phyloP scores from a whole-genome alignment of 53 echinoderm and acorn worm species.

The Echinometra lucunter region DNA sequence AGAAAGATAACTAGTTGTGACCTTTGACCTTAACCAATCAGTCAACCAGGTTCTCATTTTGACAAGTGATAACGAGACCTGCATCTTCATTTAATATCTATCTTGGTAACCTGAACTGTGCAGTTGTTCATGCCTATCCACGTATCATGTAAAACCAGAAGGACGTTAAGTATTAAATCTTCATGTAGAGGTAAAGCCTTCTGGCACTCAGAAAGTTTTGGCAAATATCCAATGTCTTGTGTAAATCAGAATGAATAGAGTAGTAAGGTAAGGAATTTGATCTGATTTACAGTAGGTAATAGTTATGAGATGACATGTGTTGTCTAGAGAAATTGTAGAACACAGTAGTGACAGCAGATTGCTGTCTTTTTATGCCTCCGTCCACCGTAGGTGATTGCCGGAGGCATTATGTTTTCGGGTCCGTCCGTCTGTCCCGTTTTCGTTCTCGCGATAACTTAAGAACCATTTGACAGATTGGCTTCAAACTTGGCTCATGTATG shows the following conservation, averaged over 20 bases:
- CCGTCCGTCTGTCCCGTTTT: too few species aligned
- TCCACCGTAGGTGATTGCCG: too few species aligned
- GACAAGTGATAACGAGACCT: constrained; percentile 1
- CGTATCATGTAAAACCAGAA: neutral
- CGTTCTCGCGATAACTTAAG: too few species aligned
- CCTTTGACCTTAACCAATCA: constrained; percentile 1
- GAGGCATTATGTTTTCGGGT: too few species aligned
- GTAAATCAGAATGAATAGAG: neutral
- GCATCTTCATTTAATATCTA: neutral
- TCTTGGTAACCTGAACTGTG: neutral
- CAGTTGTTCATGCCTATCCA: neutral
- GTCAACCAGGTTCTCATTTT: neutral
- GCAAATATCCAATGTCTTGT: neutral
- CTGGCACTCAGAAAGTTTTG: neutral
- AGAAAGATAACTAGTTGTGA: neutral
- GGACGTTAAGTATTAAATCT: neutral
- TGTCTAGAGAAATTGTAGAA: neutral
- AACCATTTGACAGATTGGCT: too few species aligned
- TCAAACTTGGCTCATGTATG: too few species aligned
- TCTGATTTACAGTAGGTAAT: neutral
- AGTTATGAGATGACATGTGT: neutral
- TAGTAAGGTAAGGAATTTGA: neutral
- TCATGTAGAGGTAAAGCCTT: neutral
- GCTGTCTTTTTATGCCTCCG: too few species aligned
- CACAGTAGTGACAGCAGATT: neutral